Percentiles rank a stretch among this genome's conserved stretches.
Evolutionary conservation across 2,888 invertebrate genomes (phyloP).

Genomic region (Ichneumoninae sp.): DNA sequence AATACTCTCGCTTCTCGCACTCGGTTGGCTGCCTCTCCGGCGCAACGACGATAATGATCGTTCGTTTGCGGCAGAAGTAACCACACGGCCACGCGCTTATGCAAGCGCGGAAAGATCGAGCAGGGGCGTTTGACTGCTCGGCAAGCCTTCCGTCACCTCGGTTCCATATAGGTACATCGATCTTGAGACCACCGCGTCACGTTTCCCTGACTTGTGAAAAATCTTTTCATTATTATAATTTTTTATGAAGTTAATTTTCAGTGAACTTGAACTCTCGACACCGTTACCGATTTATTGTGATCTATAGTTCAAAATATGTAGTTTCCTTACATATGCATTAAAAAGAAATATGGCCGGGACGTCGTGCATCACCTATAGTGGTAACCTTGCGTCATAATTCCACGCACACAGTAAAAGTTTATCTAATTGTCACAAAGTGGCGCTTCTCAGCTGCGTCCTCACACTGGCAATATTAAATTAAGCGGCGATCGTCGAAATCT

Average conservation of each 20-base stretch:
- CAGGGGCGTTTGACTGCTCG: slow-evolving; percentile 28
- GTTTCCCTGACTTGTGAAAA: slow-evolving; percentile 37
- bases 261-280: slow-evolving; percentile 20
- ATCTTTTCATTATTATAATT: not conserved
- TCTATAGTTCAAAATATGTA: not conserved
- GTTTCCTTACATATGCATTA: not conserved
- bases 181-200: slow-evolving; percentile 38
- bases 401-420: not conserved
- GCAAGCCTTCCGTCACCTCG: slow-evolving; percentile 32
- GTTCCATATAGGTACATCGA: slow-evolving; percentile 50
- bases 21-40: slow-evolving; percentile 14
- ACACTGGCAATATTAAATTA: not conserved
- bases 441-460: not conserved
- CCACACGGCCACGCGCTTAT: slow-evolving; percentile 43
- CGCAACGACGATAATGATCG: slow-evolving; percentile 45
- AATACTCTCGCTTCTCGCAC: slow-evolving; percentile 19
- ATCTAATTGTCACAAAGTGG: not conserved
- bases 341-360: not conserved
- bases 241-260: not conserved
- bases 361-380: not conserved
- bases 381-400: not conserved
- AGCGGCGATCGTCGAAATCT: not conserved
- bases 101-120: slow-evolving; percentile 59
- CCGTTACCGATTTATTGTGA: not conserved
- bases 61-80: slow-evolving; percentile 5